phyloP scores from a whole-genome alignment of 2,888 invertebrate species.

The Scaptomyza tumidula region DNA sequence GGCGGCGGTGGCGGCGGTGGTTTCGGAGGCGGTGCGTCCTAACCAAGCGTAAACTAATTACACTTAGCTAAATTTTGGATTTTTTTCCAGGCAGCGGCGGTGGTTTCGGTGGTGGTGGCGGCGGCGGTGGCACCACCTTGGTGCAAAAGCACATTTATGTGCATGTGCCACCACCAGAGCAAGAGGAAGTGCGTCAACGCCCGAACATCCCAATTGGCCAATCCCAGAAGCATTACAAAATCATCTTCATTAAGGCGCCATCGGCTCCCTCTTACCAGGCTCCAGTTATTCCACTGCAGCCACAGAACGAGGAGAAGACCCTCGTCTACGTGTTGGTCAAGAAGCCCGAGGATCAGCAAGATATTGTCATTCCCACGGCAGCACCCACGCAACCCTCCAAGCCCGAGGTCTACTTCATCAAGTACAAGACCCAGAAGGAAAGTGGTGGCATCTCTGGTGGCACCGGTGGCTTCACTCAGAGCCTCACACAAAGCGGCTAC shows the following conservation, averaged over 20 bases:
- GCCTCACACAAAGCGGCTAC: slow-evolving; percentile 58
- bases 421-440: slow-evolving; percentile 85
- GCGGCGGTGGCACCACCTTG: slow-evolving; percentile 85
- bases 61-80: slow-evolving; percentile 31
- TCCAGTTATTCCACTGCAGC: slow-evolving; percentile 91
- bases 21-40: slow-evolving; percentile 69
- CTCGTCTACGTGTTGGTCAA: slow-evolving; percentile 95
- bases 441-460: slow-evolving; percentile 62
- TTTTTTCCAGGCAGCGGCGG: slow-evolving; percentile 61
- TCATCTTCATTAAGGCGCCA: slow-evolving; percentile 96
- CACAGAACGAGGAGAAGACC: slow-evolving; percentile 94
- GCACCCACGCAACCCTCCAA: slow-evolving; percentile 93
- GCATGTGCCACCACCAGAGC: slow-evolving; percentile 95
- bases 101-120: slow-evolving; percentile 60
- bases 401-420: slow-evolving; percentile 94
- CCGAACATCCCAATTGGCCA: slow-evolving; percentile 88
- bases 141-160: slow-evolving; percentile 95
- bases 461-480: slow-evolving; percentile 53
- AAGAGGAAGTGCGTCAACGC: slow-evolving; percentile 88
- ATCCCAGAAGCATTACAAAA: slow-evolving; percentile 95
- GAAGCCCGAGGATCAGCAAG: slow-evolving; percentile 93
- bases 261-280: slow-evolving; percentile 92
- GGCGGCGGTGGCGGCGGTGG: slow-evolving; percentile 74
- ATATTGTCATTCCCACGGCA: slow-evolving; percentile 90
- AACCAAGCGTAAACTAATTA: slow-evolving; percentile 1